Conservation (phyloP, 2,888 invertebrate species). For the Hofmannophila pseudospretella region DNA sequence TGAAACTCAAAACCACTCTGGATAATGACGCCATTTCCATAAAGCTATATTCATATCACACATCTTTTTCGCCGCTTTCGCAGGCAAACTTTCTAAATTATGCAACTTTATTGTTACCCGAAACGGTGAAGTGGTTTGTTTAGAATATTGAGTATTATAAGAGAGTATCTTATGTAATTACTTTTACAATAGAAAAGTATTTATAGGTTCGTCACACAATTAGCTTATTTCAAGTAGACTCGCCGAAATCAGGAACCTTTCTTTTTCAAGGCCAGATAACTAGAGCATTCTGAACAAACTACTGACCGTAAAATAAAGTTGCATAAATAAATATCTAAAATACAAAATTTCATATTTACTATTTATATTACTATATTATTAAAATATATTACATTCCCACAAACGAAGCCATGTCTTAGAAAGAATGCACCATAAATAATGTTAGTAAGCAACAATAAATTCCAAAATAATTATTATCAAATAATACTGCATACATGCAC, state of each 20-base stretch:
- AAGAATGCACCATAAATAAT: constrained; percentile 12
- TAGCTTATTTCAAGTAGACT: too few species aligned
- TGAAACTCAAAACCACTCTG: constrained; percentile 14
- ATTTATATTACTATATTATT: constrained; percentile 7
- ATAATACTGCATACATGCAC: constrained; percentile 69
- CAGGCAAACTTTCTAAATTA: not conserved
- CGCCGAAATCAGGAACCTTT: too few species aligned
- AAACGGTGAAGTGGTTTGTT: too few species aligned
- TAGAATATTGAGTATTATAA: too few species aligned
- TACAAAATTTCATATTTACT: constrained; percentile 3
- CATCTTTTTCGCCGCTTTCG: constrained; percentile 15
- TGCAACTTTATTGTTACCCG: too few species aligned
- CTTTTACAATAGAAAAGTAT: too few species aligned
- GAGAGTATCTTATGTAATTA: too few species aligned
- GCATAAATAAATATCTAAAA: too few species aligned
- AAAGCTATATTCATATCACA: constrained; percentile 28
- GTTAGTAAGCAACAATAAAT: constrained; percentile 38
- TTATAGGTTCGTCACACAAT: too few species aligned
- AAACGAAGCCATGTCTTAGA: constrained; percentile 17
- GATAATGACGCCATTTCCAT: constrained; percentile 24
- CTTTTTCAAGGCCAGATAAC: too few species aligned
- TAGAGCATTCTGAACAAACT: too few species aligned
- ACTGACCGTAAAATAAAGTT: too few species aligned
- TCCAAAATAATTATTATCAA: constrained; percentile 52
- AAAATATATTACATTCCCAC: constrained; percentile 11